Evolutionary conservation across 1,140 invertebrate genomes (phyloP), one percentile per base, ranked within the genome.

Genomic region (Oryctes rhinoceros): DNA sequence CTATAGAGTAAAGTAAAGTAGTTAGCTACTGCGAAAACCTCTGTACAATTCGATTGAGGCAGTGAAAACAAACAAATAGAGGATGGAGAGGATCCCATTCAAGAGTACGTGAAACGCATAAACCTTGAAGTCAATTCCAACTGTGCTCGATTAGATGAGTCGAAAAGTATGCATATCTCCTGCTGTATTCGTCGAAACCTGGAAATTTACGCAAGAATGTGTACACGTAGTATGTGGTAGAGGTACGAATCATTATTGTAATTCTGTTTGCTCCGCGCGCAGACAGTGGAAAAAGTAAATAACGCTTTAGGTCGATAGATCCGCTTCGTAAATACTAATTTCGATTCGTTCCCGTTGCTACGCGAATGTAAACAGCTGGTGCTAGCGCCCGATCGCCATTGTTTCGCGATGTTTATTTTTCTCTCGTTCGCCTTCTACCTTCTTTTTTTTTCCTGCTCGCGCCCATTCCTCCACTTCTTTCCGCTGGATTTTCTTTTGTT

Each of bases 231-330:
- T 59, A 59, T 18, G n/a, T 59, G 5, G 53, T 59, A 15, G 24
- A 62, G 53, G 24, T 71, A 71, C 65, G 18, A 20, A 15, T 71
- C 65, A 71, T 71, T 71, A 71, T 71, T 71, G 65, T 71, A 71
- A 71, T 71, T 71, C 65, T 24, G 65, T 35, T 71, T 30, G 65
- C 65, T 71, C 24, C 9, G 20, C 18, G 24, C 13, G 6, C 65
- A 30, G 65, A 35, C 18, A 71, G 65, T 71, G 65, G 65, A 71
- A 71, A 71, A 71, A 71, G 65, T 71, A 71, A 71, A 71, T 71
- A 71, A 71, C 65, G 24, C 20, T 71, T 30, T 71, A 71, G 9
- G 24, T 71, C 65, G 24, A 71, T 71, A 24, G 65, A 71, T 71
- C 20, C 65, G 65, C 24, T 71, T 24, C 24, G 62, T 71, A 71